Percentiles rank a stretch among this genome's conserved stretches.
Conservation (phyloP, 2,797 vertebrate genomes). For the Moxostoma hubbsi region DNA sequence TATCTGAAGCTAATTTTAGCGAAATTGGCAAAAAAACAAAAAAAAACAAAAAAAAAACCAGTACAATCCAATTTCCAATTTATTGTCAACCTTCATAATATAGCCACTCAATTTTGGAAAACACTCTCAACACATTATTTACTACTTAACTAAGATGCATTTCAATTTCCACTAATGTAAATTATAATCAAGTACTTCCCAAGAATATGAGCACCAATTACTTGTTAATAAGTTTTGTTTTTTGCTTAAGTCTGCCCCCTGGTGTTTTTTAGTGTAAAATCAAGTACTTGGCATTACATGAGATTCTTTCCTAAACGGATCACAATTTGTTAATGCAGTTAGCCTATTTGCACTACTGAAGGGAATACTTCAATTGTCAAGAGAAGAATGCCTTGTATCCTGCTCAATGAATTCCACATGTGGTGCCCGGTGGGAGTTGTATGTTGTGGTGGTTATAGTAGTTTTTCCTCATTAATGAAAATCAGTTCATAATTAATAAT, state of each 20-base stretch:
- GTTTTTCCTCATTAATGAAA: neutral
- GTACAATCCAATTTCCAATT: neutral
- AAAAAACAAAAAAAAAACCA: neutral
- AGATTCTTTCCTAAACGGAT: neutral
- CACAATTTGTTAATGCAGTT: neutral
- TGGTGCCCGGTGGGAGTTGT: neutral
- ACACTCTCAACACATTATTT: neutral
- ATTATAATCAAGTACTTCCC: neutral
- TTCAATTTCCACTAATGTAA: neutral
- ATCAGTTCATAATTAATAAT: neutral
- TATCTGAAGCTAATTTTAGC: neutral
- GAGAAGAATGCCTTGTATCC: neutral
- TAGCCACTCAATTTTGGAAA: neutral
- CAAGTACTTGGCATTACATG: neutral
- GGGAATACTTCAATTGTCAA: neutral
- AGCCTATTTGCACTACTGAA: neutral
- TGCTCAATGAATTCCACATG: neutral
- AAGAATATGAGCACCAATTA: neutral
- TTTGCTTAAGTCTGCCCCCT: slow-evolving; percentile 44
- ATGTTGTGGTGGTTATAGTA: neutral
- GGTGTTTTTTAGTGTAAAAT: neutral
- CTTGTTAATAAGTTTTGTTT: neutral
- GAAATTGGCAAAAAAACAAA: neutral
- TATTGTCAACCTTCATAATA: neutral
- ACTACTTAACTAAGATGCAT: neutral